Percentiles rank a stretch among this genome's conserved stretches.
These are phyloP conservation scores for Suncus etruscus DNA, from an alignment of 2,113 vertebrate species.

Conservation along the genomic window DNA sequence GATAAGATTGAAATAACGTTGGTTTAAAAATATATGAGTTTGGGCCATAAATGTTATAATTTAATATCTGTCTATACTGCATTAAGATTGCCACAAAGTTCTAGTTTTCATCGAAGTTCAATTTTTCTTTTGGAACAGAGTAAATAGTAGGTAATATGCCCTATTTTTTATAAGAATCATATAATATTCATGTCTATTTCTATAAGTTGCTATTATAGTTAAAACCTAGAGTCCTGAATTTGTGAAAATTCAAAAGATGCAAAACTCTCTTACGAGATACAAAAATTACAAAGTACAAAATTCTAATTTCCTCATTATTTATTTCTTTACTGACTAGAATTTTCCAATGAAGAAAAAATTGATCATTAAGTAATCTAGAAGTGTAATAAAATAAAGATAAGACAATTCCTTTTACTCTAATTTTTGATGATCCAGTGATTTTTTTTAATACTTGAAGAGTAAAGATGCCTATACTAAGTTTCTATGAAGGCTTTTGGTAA, in stretches of 20 bases:
- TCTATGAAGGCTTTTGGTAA: neutral
- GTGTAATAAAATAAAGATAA: neutral
- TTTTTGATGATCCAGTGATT: neutral
- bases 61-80: too few species aligned
- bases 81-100: too few species aligned
- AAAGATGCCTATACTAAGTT: neutral
- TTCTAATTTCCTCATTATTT: slow-evolving; percentile 11
- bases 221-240: slow-evolving; percentile 14
- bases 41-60: too few species aligned
- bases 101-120: too few species aligned
- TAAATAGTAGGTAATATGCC: too few species aligned
- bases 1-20: too few species aligned
- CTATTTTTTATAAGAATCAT: too few species aligned
- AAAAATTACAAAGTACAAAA: neutral
- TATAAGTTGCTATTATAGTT: neutral
- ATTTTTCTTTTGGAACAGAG: too few species aligned
- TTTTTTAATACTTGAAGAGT: neutral
- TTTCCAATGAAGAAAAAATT: neutral
- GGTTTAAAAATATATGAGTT: too few species aligned
- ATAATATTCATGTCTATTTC: too few species aligned
- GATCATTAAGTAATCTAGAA: neutral
- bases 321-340: slow-evolving; percentile 1
- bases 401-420: neutral
- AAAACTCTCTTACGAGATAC: too few species aligned
- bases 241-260: neutral